Evolutionary conservation across 2,113 vertebrate species (phyloP).

Genomic region (Syngnathus floridae): DNA sequence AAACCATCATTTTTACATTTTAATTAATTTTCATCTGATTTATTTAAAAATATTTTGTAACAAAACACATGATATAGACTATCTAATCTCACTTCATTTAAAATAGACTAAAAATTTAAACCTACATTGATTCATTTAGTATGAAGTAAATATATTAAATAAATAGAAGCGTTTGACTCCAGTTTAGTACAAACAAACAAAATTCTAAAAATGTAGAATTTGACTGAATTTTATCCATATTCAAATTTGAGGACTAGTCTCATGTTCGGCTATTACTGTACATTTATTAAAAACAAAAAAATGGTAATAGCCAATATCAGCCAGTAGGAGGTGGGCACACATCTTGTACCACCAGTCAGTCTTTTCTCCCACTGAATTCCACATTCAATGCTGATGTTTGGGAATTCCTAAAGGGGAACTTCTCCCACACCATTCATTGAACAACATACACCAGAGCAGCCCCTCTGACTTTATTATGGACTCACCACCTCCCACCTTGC

Average conservation of each 20-base stretch:
- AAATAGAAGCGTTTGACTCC: too few species aligned
- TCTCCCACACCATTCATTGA: slow-evolving; percentile 24
- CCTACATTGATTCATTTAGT: too few species aligned
- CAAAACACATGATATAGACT: too few species aligned
- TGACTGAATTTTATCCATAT: too few species aligned
- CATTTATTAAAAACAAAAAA: slow-evolving; percentile 3
- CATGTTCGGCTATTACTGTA: not conserved
- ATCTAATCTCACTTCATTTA: too few species aligned
- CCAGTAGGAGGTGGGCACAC: slow-evolving; percentile 61
- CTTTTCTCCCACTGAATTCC: not conserved
- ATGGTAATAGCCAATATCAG: slow-evolving; percentile 43
- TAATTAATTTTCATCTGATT: too few species aligned
- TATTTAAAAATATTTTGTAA: too few species aligned
- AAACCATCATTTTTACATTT: too few species aligned
- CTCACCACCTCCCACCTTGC: slow-evolving; percentile 34
- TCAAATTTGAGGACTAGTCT: not conserved
- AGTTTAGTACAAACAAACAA: too few species aligned
- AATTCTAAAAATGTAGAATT: too few species aligned
- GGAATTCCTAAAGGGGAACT: slow-evolving; percentile 41
- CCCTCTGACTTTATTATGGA: slow-evolving; percentile 20
- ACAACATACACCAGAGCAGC: slow-evolving; percentile 7
- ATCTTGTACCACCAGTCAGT: slow-evolving; percentile 20
- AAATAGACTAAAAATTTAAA: too few species aligned
- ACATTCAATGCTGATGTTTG: slow-evolving; percentile 12
- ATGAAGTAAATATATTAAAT: too few species aligned